Conservation (phyloP, 2,797 vertebrate species). For the Cossypha polioptera region DNA sequence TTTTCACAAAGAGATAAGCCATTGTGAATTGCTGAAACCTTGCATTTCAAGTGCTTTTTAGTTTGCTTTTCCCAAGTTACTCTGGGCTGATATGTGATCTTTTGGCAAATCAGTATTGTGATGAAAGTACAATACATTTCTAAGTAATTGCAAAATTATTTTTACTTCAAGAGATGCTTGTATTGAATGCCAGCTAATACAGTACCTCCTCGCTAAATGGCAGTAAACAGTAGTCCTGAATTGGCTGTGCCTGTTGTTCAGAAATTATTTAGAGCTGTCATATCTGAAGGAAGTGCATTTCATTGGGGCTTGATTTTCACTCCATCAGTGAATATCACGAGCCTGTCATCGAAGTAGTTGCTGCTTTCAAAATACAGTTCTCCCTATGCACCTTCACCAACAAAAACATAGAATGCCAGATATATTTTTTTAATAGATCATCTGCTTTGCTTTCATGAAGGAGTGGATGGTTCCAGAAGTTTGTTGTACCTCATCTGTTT, state of each 20-base stretch:
- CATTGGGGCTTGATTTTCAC: not conserved
- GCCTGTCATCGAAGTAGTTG: not conserved
- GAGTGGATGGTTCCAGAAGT: not conserved
- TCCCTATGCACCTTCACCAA: not conserved
- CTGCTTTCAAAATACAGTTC: not conserved
- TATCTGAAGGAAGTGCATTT: not conserved
- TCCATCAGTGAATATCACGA: not conserved
- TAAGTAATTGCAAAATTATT: conserved; percentile 37
- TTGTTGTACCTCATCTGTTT: not conserved
- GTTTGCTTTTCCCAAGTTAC: conserved; percentile 7
- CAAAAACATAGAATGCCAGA: not conserved
- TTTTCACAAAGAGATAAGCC: not conserved
- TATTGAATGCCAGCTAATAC: not conserved
- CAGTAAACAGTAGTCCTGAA: not conserved
- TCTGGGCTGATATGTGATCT: not conserved
- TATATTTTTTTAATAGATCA: not conserved
- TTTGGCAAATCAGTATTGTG: not conserved
- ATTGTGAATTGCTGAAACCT: not conserved
- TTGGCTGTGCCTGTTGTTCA: not conserved
- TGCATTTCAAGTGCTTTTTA: not conserved
- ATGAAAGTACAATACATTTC: conserved; percentile 8
- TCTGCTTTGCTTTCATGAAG: not conserved
- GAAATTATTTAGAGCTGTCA: not conserved
- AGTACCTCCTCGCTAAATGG: not conserved
- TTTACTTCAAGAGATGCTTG: conserved; percentile 23